phyloP scores from a whole-genome alignment of 2,797 vertebrate genomes.

The Bradypodion ventrale region DNA sequence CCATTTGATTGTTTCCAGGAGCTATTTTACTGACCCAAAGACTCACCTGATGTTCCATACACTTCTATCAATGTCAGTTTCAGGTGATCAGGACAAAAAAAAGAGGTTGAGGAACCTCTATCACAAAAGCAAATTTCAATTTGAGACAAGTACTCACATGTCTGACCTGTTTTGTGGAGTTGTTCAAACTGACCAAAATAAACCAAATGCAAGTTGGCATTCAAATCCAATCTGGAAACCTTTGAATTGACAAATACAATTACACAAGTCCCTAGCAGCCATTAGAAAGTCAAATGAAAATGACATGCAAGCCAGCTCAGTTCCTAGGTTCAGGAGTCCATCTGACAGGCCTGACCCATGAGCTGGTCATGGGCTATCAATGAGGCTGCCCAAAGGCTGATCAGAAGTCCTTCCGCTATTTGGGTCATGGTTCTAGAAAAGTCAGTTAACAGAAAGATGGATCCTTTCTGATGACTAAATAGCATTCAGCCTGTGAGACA shows the following conservation, averaged over 20 bases:
- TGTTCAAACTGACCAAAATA: conserved; percentile 10
- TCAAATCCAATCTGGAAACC: background rate
- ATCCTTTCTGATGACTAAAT: background rate
- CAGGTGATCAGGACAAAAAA: background rate
- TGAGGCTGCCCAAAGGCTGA: background rate
- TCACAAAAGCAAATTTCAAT: background rate
- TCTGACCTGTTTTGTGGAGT: background rate
- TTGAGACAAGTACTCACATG: background rate
- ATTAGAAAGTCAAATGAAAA: conserved; percentile 18
- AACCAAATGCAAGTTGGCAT: background rate
- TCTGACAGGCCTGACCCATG: background rate
- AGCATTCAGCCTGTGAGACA: background rate
- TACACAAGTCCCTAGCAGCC: conserved; percentile 18
- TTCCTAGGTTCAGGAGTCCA: background rate
- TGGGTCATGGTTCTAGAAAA: background rate
- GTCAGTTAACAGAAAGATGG: background rate
- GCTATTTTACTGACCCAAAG: too few species aligned
- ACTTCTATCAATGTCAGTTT: background rate
- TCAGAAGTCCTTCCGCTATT: background rate
- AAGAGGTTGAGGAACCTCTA: background rate
- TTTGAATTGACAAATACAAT: conserved; percentile 20
- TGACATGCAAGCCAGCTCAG: conserved; percentile 5
- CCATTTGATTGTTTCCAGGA: too few species aligned
- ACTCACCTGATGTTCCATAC: background rate
- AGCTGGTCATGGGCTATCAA: background rate